Evolutionary conservation across 2,797 vertebrate species (phyloP).

Genomic region (Aldrovandia affinis): DNA sequence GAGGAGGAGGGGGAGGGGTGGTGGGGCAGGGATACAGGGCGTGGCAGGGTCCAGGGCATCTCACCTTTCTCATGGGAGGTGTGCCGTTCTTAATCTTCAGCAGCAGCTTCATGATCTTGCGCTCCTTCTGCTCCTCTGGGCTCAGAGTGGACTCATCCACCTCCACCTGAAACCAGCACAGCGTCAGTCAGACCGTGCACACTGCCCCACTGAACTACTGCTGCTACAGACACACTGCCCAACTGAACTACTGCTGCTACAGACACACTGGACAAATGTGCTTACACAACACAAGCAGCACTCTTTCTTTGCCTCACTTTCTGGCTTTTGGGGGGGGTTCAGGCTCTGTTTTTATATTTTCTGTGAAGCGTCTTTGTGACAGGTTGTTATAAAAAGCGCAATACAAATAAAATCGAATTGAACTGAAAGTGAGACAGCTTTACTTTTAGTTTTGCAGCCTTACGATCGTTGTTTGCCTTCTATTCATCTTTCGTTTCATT

Average conservation of each 20-base stretch:
- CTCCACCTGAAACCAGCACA: conserved; percentile 81
- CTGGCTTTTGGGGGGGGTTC: too few relatives aligned
- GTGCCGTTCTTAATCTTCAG: conserved; percentile 99
- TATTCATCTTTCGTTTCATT: background rate
- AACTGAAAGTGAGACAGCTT: too few relatives aligned
- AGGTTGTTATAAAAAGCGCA: too few relatives aligned
- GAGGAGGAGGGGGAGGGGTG: too few relatives aligned
- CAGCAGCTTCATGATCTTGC: conserved; percentile 98
- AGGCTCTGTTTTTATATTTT: background rate
- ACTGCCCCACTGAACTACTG: background rate
- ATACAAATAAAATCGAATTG: too few relatives aligned
- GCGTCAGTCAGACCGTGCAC: background rate
- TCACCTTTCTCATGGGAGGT: conserved; percentile 96
- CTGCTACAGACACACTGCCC: too few relatives aligned
- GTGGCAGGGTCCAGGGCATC: background rate
- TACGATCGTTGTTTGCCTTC: too few relatives aligned
- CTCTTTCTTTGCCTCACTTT: too few relatives aligned
- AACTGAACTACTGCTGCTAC: background rate
- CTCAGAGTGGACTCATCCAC: conserved; percentile 97
- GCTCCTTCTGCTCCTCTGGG: conserved; percentile 97
- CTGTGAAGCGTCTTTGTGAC: too few relatives aligned
- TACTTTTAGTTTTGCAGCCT: too few relatives aligned
- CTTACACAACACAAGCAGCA: too few relatives aligned
- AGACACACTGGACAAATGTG: too few relatives aligned
- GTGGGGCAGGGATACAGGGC: background rate